Conservation (phyloP, 2,888 invertebrate species). For the Melitaea athalia region DNA sequence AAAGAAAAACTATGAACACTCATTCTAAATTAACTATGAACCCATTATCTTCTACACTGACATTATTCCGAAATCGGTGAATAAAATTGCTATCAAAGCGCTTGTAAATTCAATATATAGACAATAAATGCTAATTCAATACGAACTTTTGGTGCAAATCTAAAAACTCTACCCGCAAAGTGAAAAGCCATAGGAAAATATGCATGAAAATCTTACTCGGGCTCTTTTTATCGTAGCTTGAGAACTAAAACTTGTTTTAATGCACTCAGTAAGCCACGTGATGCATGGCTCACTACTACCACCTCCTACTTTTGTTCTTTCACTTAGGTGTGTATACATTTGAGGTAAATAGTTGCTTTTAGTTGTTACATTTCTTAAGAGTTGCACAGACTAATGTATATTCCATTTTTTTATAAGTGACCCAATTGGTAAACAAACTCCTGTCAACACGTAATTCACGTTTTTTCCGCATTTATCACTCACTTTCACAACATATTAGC, state of each 20-base stretch:
- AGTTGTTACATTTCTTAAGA: conserved; percentile 44
- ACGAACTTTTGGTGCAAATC: conserved; percentile 60
- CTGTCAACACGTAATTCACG: too few species aligned
- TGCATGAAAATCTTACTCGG: conserved; percentile 39
- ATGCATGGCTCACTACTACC: conserved; percentile 20
- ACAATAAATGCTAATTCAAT: conserved; percentile 71
- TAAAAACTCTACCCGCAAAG: conserved; percentile 56
- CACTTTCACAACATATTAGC: too few species aligned
- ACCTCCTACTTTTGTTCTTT: conserved; percentile 25
- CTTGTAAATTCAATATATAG: conserved; percentile 61
- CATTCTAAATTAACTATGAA: too few species aligned
- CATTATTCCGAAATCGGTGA: conserved; percentile 46
- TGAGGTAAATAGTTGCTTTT: conserved; percentile 41
- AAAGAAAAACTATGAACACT: neutral
- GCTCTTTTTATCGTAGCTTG: conserved; percentile 34
- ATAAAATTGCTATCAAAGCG: conserved; percentile 58
- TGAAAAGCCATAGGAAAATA: conserved; percentile 53
- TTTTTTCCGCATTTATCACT: too few species aligned
- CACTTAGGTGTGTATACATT: conserved; percentile 28
- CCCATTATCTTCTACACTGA: conserved; percentile 32
- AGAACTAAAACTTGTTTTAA: conserved; percentile 34
- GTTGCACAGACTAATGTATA: conserved; percentile 12
- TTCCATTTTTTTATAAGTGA: too few species aligned
- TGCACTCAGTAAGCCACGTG: conserved; percentile 36
- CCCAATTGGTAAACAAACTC: too few species aligned